phyloP scores from a whole-genome alignment of 1,140 invertebrate species.

The Yoshiicerus persimilis region DNA sequence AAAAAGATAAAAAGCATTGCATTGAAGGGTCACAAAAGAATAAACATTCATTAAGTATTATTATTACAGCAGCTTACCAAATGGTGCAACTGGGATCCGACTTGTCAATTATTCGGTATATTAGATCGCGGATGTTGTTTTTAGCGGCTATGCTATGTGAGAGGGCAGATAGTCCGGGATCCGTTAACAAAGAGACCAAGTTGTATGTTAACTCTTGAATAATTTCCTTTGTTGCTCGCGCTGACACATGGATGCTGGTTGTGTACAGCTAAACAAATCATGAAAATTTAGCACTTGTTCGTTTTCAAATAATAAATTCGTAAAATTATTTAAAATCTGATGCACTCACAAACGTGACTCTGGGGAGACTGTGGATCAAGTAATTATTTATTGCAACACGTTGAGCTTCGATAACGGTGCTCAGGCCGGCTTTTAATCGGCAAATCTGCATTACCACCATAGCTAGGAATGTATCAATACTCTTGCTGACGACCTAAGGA shows the following conservation, averaged over 20 bases:
- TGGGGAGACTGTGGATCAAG: conserved; percentile 52
- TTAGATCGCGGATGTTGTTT: conserved; percentile 75
- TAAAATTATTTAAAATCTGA: too few relatives aligned
- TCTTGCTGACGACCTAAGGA: conserved; percentile 35
- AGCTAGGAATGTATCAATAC: conserved; percentile 40
- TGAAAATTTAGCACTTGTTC: too few relatives aligned
- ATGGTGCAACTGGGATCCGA: conserved; percentile 76
- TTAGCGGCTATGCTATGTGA: conserved; percentile 67
- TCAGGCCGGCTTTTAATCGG: conserved; percentile 18
- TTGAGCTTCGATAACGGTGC: conserved; percentile 30
- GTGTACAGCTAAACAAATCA: not conserved
- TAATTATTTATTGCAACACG: conserved; percentile 57
- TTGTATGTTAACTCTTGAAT: conserved; percentile 70
- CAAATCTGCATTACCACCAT: conserved; percentile 36
- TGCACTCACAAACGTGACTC: not conserved
- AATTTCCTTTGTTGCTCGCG: conserved; percentile 58
- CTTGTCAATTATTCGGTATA: conserved; percentile 74
- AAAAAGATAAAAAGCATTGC: too few relatives aligned
- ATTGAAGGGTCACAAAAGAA: too few relatives aligned
- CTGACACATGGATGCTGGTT: conserved; percentile 53
- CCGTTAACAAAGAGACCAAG: conserved; percentile 66
- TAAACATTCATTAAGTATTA: too few relatives aligned
- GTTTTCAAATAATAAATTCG: too few relatives aligned
- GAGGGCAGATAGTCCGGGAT: conserved; percentile 65
- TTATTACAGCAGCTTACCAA: conserved; percentile 60